Conservation (phyloP, 2,797 vertebrate genomes). For the Cheirogaleus major region DNA sequence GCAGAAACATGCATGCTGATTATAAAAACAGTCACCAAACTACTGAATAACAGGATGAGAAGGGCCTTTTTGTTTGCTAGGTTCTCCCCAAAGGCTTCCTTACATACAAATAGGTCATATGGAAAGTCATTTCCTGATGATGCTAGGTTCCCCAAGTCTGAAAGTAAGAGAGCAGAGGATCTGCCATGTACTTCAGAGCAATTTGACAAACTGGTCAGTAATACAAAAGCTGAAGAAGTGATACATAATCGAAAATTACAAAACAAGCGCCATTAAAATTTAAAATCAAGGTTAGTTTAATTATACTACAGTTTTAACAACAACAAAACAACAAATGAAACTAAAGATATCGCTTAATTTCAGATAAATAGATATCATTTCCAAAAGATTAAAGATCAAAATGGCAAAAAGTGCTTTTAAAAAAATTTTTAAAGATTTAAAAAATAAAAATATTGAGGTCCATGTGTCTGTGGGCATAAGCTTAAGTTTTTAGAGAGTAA, state of each 20-base stretch:
- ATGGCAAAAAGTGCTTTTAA: neutral
- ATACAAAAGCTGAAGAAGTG: neutral
- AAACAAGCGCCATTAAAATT: neutral
- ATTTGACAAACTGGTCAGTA: neutral
- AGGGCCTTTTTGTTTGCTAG: neutral
- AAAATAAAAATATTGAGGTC: neutral
- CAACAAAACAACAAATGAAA: slow-evolving; percentile 17
- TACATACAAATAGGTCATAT: slow-evolving; percentile 1
- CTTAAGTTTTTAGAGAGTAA: neutral
- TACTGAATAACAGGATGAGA: slow-evolving; percentile 47
- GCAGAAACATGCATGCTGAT: neutral
- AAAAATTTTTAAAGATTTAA: neutral
- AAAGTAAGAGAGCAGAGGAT: neutral
- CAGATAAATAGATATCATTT: neutral
- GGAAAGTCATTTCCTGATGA: slow-evolving; percentile 39
- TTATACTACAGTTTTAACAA: slow-evolving; percentile 17
- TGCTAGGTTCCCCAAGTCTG: neutral
- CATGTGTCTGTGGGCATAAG: neutral
- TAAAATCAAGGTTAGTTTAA: slow-evolving; percentile 10
- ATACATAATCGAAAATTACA: neutral
- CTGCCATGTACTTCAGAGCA: neutral
- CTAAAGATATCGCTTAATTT: neutral
- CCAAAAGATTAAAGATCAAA: neutral
- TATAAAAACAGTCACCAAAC: slow-evolving; percentile 36
- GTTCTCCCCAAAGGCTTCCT: slow-evolving; percentile 34